phyloP scores from a whole-genome alignment of 2,888 invertebrate species.

The Eulithis testata region DNA sequence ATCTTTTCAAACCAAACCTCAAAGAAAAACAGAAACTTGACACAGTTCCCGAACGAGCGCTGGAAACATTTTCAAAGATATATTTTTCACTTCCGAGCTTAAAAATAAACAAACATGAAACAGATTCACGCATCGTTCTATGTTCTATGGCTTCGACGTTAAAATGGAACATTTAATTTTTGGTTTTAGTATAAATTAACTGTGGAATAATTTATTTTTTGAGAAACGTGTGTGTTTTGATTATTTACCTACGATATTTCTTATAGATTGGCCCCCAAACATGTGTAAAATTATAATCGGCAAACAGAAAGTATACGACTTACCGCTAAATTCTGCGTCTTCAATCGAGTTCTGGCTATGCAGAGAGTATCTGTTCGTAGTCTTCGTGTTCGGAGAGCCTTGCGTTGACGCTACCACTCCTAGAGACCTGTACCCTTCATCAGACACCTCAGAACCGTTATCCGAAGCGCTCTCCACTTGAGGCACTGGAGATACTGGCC shows the following conservation, averaged over 20 bases:
- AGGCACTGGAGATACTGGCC: slow-evolving; percentile 83
- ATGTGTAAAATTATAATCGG: too few species aligned
- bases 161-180: too few species aligned
- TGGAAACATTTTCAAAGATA: slow-evolving; percentile 13
- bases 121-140: background rate
- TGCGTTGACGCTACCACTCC: slow-evolving; percentile 86
- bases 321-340: slow-evolving; percentile 89
- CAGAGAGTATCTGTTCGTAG: slow-evolving; percentile 86
- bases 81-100: slow-evolving; percentile 5
- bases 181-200: too few species aligned
- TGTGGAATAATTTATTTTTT: too few species aligned
- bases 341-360: slow-evolving; percentile 90
- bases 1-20: slow-evolving; percentile 1
- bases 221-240: too few species aligned
- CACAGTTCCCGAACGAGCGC: slow-evolving; percentile 16
- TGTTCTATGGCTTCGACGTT: too few species aligned
- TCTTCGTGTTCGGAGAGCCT: slow-evolving; percentile 78
- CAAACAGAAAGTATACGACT: slow-evolving; percentile 48
- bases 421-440: slow-evolving; percentile 93
- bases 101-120: background rate
- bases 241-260: too few species aligned
- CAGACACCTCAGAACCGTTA: slow-evolving; percentile 93
- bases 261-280: too few species aligned
- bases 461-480: slow-evolving; percentile 87
- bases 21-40: slow-evolving; percentile 12